These are phyloP conservation scores for Enteromius mattozi DNA, from an alignment of 2,797 vertebrate species.

Conservation along the genomic window DNA sequence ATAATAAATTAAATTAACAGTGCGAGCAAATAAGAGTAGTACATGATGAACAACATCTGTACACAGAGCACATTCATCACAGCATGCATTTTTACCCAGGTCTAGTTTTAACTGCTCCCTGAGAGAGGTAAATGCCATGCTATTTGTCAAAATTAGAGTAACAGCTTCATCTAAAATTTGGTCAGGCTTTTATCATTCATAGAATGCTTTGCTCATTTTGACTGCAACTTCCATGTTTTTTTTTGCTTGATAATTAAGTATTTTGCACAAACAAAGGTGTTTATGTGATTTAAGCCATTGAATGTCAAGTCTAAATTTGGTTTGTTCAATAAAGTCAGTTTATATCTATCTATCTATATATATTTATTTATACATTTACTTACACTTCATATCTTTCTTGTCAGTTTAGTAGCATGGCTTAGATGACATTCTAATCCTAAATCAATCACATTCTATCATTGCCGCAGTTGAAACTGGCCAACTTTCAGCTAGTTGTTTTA, in stretches of 20 bases:
- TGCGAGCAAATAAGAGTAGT: background rate
- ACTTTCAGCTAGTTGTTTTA: slow-evolving; percentile 41
- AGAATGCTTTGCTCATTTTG: background rate
- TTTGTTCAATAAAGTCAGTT: background rate
- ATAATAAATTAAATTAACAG: slow-evolving; percentile 21
- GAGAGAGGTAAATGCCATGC: slow-evolving; percentile 49
- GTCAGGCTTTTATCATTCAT: slow-evolving; percentile 43
- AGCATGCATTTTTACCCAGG: slow-evolving; percentile 28
- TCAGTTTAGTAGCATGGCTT: background rate
- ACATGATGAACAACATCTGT: slow-evolving; percentile 51
- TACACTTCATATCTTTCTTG: background rate
- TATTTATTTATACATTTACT: background rate
- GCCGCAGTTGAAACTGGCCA: slow-evolving; percentile 15
- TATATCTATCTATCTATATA: background rate
- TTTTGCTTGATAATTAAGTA: background rate
- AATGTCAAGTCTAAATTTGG: background rate
- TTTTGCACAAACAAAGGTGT: background rate
- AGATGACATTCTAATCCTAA: slow-evolving; percentile 33
- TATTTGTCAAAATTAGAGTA: slow-evolving; percentile 57
- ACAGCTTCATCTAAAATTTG: slow-evolving; percentile 43
- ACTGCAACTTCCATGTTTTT: background rate
- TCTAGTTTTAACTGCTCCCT: slow-evolving; percentile 42
- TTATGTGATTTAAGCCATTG: background rate
- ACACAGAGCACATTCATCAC: slow-evolving; percentile 54
- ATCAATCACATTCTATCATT: slow-evolving; percentile 37